These are phyloP conservation scores for Nothoprocta perdicaria DNA, from an alignment of 2,113 vertebrate genomes.

Conservation along the genomic window DNA sequence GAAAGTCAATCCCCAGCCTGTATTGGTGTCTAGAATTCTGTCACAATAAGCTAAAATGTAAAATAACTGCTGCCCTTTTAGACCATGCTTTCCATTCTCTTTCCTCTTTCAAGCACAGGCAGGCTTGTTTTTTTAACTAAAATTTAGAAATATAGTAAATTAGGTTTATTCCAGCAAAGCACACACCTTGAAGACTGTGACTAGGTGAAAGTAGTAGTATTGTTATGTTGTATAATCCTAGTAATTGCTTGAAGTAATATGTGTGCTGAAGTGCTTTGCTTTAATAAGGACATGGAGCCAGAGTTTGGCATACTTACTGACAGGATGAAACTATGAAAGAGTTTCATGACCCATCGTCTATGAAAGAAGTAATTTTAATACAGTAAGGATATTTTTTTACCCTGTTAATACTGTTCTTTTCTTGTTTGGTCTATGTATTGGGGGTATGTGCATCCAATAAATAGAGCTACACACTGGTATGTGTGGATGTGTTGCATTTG, in stretches of 20 bases:
- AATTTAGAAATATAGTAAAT: neutral
- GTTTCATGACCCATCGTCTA: neutral
- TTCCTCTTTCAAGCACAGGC: neutral
- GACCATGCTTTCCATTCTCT: neutral
- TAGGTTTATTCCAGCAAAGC: neutral
- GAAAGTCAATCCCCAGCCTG: too few relatives aligned
- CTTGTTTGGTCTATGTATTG: neutral
- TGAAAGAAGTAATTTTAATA: neutral
- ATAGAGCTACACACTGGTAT: neutral
- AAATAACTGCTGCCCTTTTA: neutral
- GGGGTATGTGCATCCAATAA: neutral
- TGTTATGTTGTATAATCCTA: neutral
- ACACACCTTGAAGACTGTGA: neutral
- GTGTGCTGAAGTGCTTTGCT: slow-evolving; percentile 7
- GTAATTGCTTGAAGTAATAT: slow-evolving; percentile 13
- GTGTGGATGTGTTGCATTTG: neutral
- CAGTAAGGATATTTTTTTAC: neutral
- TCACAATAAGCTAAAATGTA: neutral
- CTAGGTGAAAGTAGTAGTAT: neutral
- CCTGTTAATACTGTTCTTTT: neutral
- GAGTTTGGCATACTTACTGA: slow-evolving; percentile 3
- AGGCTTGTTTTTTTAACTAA: neutral
- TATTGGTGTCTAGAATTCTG: too few relatives aligned
- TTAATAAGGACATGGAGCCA: neutral
- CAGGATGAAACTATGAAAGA: neutral